Evolutionary conservation across 2,113 vertebrate genomes (phyloP).

Genomic region (Pelecanus crispus): DNA sequence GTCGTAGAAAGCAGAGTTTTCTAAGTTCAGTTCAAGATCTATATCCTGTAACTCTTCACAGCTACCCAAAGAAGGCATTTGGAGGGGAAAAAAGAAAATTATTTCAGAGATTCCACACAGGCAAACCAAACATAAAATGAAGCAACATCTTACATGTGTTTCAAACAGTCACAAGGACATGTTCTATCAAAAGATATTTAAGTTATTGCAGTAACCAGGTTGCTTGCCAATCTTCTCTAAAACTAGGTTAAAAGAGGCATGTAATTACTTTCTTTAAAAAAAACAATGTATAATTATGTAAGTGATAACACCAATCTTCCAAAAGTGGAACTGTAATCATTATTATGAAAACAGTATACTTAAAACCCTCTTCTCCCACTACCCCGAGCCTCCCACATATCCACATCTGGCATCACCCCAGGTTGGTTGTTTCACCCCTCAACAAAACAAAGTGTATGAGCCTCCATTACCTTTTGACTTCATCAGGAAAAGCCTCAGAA

Average conservation of each 20-base stretch:
- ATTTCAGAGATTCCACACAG: not conserved
- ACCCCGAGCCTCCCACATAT: not conserved
- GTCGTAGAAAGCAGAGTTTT: conserved; percentile 95
- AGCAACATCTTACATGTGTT: not conserved
- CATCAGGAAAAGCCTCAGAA: conserved; percentile 59
- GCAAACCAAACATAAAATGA: not conserved
- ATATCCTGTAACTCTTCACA: conserved; percentile 91
- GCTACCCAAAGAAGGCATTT: conserved; percentile 64
- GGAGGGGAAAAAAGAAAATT: not conserved
- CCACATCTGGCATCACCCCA: not conserved
- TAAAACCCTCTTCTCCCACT: not conserved
- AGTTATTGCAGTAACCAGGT: not conserved
- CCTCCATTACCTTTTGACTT: conserved; percentile 62
- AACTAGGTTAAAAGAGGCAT: not conserved
- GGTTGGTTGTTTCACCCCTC: not conserved
- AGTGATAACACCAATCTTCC: not conserved
- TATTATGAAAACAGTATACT: not conserved
- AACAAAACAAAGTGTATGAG: conserved; percentile 17
- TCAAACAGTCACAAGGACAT: not conserved
- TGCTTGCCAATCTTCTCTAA: not conserved
- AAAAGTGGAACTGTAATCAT: not conserved
- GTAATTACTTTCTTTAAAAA: not conserved
- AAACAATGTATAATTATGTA: not conserved
- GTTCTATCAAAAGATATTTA: not conserved
- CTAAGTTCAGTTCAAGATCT: conserved; percentile 87